These are phyloP conservation scores for Meda fulgida DNA, from an alignment of 2,797 vertebrate genomes.

Conservation along the genomic window DNA sequence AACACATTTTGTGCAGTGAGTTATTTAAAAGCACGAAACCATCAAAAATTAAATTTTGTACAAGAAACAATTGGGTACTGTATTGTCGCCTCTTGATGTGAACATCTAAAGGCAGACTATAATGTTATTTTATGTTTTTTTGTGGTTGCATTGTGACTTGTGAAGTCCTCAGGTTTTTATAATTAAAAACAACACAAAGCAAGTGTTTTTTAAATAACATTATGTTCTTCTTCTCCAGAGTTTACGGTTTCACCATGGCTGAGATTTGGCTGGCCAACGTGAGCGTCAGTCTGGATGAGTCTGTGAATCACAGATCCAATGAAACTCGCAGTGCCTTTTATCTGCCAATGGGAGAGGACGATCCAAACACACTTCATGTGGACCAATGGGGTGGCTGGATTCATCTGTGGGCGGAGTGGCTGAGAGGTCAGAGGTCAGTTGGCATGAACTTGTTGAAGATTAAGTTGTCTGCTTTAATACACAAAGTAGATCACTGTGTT, in stretches of 20 bases:
- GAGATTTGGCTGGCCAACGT: constrained; percentile 36
- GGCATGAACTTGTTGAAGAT: neutral
- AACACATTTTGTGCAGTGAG: neutral
- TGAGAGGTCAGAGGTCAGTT: constrained; percentile 15
- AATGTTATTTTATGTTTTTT: neutral
- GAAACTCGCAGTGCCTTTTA: neutral
- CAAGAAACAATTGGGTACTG: neutral
- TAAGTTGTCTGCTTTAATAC: neutral
- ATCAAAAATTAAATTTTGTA: neutral
- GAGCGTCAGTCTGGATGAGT: neutral
- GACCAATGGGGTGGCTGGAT: constrained; percentile 1
- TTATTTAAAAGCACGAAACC: neutral
- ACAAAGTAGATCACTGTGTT: neutral
- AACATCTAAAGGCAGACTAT: neutral
- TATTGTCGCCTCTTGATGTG: neutral
- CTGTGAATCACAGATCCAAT: neutral
- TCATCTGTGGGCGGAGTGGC: neutral
- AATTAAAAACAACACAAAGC: neutral
- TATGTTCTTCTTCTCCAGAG: constrained; percentile 10
- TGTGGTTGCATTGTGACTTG: neutral
- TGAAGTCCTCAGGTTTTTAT: neutral
- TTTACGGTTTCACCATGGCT: neutral
- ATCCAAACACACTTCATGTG: neutral
- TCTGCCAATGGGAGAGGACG: neutral
- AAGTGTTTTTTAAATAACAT: neutral